Evolutionary conservation across 2,797 vertebrate genomes (phyloP).

Genomic region (Pteronotus mesoamericanus): DNA sequence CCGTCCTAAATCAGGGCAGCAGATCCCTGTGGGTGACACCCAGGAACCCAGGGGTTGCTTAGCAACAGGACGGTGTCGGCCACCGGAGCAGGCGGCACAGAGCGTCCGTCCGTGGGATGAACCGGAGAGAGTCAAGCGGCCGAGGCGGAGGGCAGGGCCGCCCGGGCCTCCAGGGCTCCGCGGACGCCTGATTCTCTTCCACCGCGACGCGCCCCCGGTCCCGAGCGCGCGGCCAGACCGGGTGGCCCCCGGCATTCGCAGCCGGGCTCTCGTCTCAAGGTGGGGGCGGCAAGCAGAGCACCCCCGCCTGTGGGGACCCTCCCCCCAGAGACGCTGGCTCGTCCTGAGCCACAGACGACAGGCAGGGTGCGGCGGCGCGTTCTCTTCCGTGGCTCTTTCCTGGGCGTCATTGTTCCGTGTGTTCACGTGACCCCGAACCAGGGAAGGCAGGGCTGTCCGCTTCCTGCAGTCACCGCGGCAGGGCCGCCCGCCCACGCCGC

Average conservation of each 20-base stretch:
- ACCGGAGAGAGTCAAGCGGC: slow-evolving; percentile 26
- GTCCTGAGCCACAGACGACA: background rate
- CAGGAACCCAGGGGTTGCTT: slow-evolving; percentile 82
- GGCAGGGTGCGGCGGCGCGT: no score
- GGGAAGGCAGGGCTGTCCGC: background rate
- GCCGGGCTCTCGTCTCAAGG: rapidly evolving
- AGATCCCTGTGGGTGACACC: slow-evolving; percentile 80
- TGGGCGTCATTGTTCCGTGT: rapidly evolving
- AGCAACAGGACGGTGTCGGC: slow-evolving; percentile 82
- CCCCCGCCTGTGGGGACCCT: background rate
- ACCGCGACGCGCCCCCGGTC: no score
- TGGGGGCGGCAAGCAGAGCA: background rate
- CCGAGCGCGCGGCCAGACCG: no score
- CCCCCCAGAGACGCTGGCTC: background rate
- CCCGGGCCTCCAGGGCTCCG: background rate
- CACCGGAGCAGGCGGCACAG: slow-evolving; percentile 78
- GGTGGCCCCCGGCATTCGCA: rapidly evolving
- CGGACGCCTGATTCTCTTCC: no score
- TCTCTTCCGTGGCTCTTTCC: background rate
- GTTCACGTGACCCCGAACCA: rapidly evolving
- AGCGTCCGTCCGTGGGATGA: slow-evolving; percentile 73
- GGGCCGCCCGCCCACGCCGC: rapidly evolving
- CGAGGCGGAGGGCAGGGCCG: background rate
- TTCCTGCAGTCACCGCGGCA: no score
- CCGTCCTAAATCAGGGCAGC: slow-evolving; percentile 65